Evolutionary conservation across 1,140 invertebrate genomes (phyloP), one percentile per base, ranked within the genome.

Genomic region (Diplogasteroides magnus): DNA sequence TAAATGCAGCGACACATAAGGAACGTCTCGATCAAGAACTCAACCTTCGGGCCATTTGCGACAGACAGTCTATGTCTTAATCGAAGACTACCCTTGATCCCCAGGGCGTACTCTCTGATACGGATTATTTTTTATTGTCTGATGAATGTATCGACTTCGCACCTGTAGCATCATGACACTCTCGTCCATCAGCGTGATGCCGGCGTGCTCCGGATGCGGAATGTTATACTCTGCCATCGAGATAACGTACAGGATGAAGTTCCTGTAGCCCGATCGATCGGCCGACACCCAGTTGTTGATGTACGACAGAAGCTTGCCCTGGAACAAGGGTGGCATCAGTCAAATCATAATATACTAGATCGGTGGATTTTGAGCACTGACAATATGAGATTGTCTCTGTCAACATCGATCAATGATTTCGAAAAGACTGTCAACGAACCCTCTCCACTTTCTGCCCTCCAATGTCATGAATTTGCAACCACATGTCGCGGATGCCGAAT

Each of bases 201-300:
- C 73, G 23, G 64, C 68, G 26, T 73, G 56, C n/a, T 74, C 70
- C 48, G 74, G 76, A 31, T 75, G 62, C 28, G 62, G 65, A n/a
- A 76, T 64, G 37, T 78, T 77, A 55, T 74, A 78, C 31, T 79
- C 77, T 15, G 75, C 76, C 63, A 79, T 72, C 37, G 77, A 72
- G 28, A 76, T 74, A 23, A 78, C 77, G 26, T 75, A 75, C 25
- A 78, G 65, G 29, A 78, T 68, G 61, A 79, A 78, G 56, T 77
- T 77, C 19, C 67, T 23, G 31, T 48, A 31, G 15, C 60, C 55
- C n/a, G 74, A 67, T 31, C 74, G 57, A 31, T 23, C 59, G 19
- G 71, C 66, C 23, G 59, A 69, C 19, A 69, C 57, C 75, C 77
- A 77, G 26, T 77, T 67, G 2, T 63, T 48, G 28, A 77, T 61